These are phyloP conservation scores for Craniophora ligustri DNA, from an alignment of 2,888 invertebrate genomes.

Conservation along the genomic window DNA sequence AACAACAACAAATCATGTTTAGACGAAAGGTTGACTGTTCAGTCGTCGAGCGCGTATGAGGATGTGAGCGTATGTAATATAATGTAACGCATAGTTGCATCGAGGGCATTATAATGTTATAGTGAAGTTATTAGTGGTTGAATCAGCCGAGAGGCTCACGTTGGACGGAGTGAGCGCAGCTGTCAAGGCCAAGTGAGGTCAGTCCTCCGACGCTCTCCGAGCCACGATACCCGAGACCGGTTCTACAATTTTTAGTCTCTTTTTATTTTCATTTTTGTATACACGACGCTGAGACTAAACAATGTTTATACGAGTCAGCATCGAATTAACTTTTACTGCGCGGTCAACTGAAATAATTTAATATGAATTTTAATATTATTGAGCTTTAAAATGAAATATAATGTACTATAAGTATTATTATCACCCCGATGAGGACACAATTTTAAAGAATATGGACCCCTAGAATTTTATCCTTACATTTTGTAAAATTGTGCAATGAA, in stretches of 20 bases:
- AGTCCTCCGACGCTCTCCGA: conserved; percentile 86
- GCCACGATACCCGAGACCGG: conserved; percentile 85
- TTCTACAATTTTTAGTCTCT: conserved; percentile 87
- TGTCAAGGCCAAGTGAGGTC: conserved; percentile 88
- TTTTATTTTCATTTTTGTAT: conserved; percentile 89
- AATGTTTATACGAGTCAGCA: conserved; percentile 86
- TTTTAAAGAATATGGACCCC: too few species aligned
- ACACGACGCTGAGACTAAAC: conserved; percentile 87
- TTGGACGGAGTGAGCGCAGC: conserved; percentile 81
- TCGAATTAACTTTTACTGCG: conserved; percentile 85
- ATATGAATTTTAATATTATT: conserved; percentile 57
- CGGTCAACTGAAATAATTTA: conserved; percentile 72
- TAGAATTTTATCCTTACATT: too few species aligned
- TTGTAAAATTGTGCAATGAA: too few species aligned
- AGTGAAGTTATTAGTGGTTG: conserved; percentile 86
- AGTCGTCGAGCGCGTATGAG: conserved; percentile 51
- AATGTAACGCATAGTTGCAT: conserved; percentile 82
- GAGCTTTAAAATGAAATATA: conserved; percentile 44
- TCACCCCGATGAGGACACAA: conserved; percentile 9
- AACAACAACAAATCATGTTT: conserved; percentile 76
- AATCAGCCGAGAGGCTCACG: conserved; percentile 80
- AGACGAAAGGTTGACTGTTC: conserved; percentile 65
- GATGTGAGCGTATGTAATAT: conserved; percentile 61
- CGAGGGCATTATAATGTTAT: conserved; percentile 81
- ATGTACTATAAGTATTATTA: conserved; percentile 17